phyloP scores from a whole-genome alignment of 2,888 invertebrate genomes.

The Eupeodes latifasciatus region DNA sequence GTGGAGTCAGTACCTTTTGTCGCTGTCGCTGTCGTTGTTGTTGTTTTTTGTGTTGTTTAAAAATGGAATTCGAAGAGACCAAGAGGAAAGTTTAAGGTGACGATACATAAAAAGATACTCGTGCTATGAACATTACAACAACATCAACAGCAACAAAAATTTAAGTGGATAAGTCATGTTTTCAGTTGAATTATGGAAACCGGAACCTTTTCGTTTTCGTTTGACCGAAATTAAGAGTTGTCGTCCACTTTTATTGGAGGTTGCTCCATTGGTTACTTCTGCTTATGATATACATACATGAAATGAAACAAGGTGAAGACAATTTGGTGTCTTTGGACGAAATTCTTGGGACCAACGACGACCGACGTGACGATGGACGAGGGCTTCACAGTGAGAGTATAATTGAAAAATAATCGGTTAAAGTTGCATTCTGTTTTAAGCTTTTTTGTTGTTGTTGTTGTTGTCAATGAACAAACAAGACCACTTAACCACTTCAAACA shows the following conservation, averaged over 20 bases:
- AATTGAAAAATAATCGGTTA: conserved; percentile 33
- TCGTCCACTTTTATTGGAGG: conserved; percentile 44
- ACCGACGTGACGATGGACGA: background rate
- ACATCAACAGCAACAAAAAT: background rate
- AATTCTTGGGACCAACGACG: background rate
- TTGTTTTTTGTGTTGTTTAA: background rate
- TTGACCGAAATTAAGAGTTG: conserved; percentile 68
- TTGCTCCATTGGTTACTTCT: conserved; percentile 34
- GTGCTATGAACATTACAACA: conserved; percentile 36
- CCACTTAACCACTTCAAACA: background rate
- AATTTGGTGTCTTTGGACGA: background rate
- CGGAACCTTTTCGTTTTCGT: conserved; percentile 74
- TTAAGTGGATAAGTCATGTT: conserved; percentile 32
- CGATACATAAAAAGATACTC: conserved; percentile 45
- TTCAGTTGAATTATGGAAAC: conserved; percentile 42
- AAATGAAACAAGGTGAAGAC: conserved; percentile 23
- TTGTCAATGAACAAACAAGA: background rate
- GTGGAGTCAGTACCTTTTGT: conserved; percentile 41
- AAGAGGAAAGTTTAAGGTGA: conserved; percentile 41
- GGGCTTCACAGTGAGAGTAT: conserved; percentile 31
- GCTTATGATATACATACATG: background rate
- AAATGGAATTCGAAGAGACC: conserved; percentile 27
- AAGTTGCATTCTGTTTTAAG: background rate
- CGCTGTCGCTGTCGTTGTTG: background rate
- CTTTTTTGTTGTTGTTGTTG: too few relatives aligned